Evolutionary conservation across 2,888 invertebrate species (phyloP), one percentile per base, ranked within the genome.

Genomic region (Pachliopta kotzebuea): DNA sequence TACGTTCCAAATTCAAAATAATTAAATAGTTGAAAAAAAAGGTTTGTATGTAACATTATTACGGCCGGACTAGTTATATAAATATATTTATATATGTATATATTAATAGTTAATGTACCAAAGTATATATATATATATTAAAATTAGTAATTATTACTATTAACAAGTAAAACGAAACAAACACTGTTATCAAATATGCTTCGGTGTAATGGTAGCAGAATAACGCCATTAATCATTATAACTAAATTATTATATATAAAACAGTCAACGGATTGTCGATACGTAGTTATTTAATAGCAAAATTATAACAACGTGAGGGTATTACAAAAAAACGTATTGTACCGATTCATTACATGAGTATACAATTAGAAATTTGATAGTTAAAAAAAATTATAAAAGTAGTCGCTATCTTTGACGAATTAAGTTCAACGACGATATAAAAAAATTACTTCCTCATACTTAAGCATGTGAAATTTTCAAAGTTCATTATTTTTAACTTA

Each of bases 321-420:
- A 45, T 7, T 4, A n/a, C 18, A n/a, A 45, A 45, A n/a, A n/a
- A n/a, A n/a, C n/a, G 8, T 45, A n/a, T 45, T n/a, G n/a, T 45
- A 45, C 18, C 8, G 17, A n/a, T 45, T 45, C n/a, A 45, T n/a
- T 18, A 45, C 11, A 45, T 45, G 11, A n/a, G 18, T n/a, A 45
- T 45, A 45, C n/a, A 45, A n/a, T 45, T 18, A 45, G 45, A 45
- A 45, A 45, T 45, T 45, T n/a, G 45, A n/a, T 45, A 45, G n/a
- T 18, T n/a, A n/a, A n/a, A 18, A 18, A 7, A 4, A 37, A 14
- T 45, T 45, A 45, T 45, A n/a, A 18, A 45, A 45, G 2, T 45
- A 18, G 18, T n/a, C 45, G 45, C 11, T 18, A 8, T 45, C 11
- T n/a, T n/a, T n/a, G n/a, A 6, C 45, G n/a, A n/a, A 4, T 45